phyloP scores from a whole-genome alignment of 2,797 vertebrate genomes.

The Ceryle rudis region DNA sequence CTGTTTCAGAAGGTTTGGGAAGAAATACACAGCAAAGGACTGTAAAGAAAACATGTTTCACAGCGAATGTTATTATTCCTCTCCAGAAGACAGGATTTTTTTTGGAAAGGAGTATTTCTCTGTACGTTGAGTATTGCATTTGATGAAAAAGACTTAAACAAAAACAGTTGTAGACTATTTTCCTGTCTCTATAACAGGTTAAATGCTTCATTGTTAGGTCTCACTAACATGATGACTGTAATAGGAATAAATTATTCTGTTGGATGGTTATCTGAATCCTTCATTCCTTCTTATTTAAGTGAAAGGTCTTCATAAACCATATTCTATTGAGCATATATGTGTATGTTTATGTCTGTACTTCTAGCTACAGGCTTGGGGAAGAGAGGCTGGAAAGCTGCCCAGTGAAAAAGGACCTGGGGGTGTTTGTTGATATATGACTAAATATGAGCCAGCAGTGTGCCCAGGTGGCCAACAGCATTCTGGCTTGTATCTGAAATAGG shows the following conservation, averaged over 20 bases:
- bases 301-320: too few species aligned
- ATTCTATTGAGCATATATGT: too few species aligned
- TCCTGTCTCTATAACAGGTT: neutral
- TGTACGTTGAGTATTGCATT: neutral
- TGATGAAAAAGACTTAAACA: neutral
- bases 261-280: too few species aligned
- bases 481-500: too few species aligned
- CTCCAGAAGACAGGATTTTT: neutral
- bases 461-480: too few species aligned
- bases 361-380: too few species aligned
- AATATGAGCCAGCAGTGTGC: too few species aligned
- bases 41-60: neutral
- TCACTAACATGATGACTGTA: neutral
- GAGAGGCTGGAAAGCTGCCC: too few species aligned
- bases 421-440: too few species aligned
- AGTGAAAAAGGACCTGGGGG: too few species aligned
- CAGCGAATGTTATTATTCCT: neutral
- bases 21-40: neutral
- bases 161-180: neutral
- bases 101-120: neutral
- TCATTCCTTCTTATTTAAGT: too few species aligned
- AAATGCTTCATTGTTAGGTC: neutral
- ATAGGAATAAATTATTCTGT: neutral
- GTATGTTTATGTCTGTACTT: too few species aligned
- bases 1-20: neutral